Evolutionary conservation across 2,888 invertebrate species (phyloP), one percentile per base, ranked within the genome.

Genomic region (Hydraecia micacea): DNA sequence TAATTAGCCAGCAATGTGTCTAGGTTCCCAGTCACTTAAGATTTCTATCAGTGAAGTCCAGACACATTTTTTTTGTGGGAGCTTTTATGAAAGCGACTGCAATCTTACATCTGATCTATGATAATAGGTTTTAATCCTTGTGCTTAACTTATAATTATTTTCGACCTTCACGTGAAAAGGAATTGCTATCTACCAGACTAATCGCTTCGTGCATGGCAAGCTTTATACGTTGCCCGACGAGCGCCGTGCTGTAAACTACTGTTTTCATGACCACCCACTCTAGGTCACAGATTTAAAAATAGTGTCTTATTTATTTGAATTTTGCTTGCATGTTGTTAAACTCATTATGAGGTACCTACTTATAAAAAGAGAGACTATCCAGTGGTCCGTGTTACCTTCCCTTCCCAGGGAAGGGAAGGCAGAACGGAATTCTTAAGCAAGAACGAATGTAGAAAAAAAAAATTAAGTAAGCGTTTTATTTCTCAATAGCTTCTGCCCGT

Each of bases 221-320:
- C 86, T 87, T 88, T 86, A 88, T 81, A 80, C 67, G 79, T 85
- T 79, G 74, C 77, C 76, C 76, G 52, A 65, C 77, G 46, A 71
- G 79, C 84, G 83, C 84, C 83, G 82, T 87, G 87, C 87, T 86
- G 65, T 90, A 86, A 91, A 88, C 85, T 84, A 86, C 84, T 81
- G 86, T 87, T 91, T 91, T 92, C 92, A 90, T 87, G 88, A 91
- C 90, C 89, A 88, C 86, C 86, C 85, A 77, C 86, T 91, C 91
- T 90, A 91, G 93, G 92, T 91, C 92, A 91, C 85, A 84, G 87
- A 88, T 91, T 91, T 92, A 92, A 92, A 92, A 92, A 91, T 90
- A 91, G 89, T 91, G 88, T 91, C 90, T 89, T 88, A 87, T 83
- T 84, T 88, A 89, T 86, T 84, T 86, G 71, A 79, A 86, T 79